phyloP scores from a whole-genome alignment of 2,797 vertebrate genomes.

The Danionella dracula region DNA sequence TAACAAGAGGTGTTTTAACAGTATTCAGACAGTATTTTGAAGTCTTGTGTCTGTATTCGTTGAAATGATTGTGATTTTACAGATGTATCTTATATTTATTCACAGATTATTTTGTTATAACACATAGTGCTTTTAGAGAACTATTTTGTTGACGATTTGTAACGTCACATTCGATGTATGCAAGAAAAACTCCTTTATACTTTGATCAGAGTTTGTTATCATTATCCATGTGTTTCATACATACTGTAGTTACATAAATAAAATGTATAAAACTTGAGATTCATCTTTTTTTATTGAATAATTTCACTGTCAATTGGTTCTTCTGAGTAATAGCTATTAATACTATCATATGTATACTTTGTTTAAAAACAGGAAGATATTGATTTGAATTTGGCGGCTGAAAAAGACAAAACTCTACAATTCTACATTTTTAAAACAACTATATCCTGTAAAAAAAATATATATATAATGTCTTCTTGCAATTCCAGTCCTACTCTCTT shows the following conservation, averaged over 20 bases:
- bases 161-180: constrained; percentile 47
- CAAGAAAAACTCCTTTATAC: constrained; percentile 51
- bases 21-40: constrained; percentile 22
- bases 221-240: constrained; percentile 54
- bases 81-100: constrained; percentile 61
- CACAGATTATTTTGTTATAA: constrained; percentile 51
- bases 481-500: too few species aligned
- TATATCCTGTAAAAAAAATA: too few species aligned
- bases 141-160: constrained; percentile 53
- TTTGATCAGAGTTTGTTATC: constrained; percentile 56
- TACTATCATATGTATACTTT: too few species aligned
- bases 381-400: too few species aligned
- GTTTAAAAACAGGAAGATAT: too few species aligned
- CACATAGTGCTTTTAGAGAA: constrained; percentile 48
- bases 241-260: constrained; percentile 55
- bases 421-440: too few species aligned
- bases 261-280: constrained; percentile 33
- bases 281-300: too few species aligned
- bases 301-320: too few species aligned
- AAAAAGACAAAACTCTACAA: too few species aligned
- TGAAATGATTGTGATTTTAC: constrained; percentile 36
- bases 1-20: constrained; percentile 20
- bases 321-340: too few species aligned
- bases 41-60: background rate
- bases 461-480: too few species aligned